Evolutionary conservation across 2,113 vertebrate species (phyloP).

Genomic region (Tringa solitaria): DNA sequence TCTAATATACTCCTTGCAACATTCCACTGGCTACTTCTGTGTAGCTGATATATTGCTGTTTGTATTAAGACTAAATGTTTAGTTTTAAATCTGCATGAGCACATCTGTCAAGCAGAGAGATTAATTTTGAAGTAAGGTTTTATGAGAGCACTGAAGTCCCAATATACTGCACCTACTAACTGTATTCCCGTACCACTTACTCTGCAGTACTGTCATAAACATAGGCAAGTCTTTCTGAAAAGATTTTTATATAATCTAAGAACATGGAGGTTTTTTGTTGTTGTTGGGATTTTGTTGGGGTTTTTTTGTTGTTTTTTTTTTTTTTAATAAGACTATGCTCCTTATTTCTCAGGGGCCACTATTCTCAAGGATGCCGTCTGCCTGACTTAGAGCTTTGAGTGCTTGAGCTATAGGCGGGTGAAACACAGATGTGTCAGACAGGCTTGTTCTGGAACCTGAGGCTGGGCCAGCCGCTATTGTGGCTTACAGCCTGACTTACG

Average conservation of each 20-base stretch:
- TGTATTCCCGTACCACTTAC: background rate
- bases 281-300: too few species aligned
- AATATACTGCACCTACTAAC: background rate
- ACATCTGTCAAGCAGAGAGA: constrained; percentile 10
- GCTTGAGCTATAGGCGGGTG: background rate
- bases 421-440: background rate
- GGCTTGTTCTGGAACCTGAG: background rate
- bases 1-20: background rate
- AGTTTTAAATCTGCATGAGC: constrained; percentile 1
- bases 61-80: constrained; percentile 25
- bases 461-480: background rate
- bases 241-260: background rate
- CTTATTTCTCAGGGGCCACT: background rate
- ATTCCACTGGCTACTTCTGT: background rate
- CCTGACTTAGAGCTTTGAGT: background rate
- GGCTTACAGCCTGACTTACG: background rate
- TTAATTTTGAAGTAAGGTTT: constrained; percentile 31
- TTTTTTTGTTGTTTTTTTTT: background rate
- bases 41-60: constrained; percentile 3
- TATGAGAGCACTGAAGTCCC: background rate
- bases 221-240: background rate
- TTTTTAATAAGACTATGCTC: background rate
- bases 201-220: background rate
- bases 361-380: background rate
- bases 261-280: background rate